phyloP scores from a whole-genome alignment of 1,140 invertebrate genomes.

The Pectinophora gossypiella region DNA sequence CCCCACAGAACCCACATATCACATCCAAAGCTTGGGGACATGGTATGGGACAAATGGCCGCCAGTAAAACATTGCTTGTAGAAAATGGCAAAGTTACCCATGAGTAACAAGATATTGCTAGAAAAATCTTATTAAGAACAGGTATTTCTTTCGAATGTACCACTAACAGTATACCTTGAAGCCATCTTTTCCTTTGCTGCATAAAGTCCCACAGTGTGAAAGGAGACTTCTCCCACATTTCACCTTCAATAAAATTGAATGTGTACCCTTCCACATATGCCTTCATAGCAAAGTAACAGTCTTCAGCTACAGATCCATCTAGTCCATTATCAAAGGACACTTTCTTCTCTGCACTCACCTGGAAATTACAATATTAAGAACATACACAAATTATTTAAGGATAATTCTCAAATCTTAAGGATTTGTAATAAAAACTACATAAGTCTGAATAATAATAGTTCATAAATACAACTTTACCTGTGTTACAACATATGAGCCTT shows the following conservation, averaged over 20 bases:
- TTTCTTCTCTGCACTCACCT: slow-evolving; percentile 91
- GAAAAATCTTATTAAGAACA: slow-evolving; percentile 86
- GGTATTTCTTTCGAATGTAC: slow-evolving; percentile 94
- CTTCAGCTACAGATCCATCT: slow-evolving; percentile 97
- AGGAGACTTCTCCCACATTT: slow-evolving; percentile 98
- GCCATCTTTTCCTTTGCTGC: slow-evolving; percentile 96
- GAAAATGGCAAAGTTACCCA: slow-evolving; percentile 97
- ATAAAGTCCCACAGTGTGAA: slow-evolving; percentile 96
- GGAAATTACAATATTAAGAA: slow-evolving; percentile 43
- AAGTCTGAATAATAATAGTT: background rate
- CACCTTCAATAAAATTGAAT: slow-evolving; percentile 96
- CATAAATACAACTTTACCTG: slow-evolving; percentile 78
- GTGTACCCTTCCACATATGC: slow-evolving; percentile 90
- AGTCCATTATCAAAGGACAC: slow-evolving; percentile 97
- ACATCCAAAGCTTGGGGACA: slow-evolving; percentile 90
- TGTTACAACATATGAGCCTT: slow-evolving; percentile 96
- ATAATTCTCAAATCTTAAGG: too few species aligned
- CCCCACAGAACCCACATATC: slow-evolving; percentile 91
- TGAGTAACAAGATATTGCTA: slow-evolving; percentile 94
- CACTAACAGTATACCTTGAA: slow-evolving; percentile 96
- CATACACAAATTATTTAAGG: background rate
- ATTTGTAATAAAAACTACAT: too few species aligned
- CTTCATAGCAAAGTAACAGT: slow-evolving; percentile 97
- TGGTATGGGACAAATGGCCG: slow-evolving; percentile 90
- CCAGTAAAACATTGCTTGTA: slow-evolving; percentile 91